These are phyloP conservation scores for Thumatha senex DNA, from an alignment of 2,888 invertebrate genomes.

Conservation along the genomic window DNA sequence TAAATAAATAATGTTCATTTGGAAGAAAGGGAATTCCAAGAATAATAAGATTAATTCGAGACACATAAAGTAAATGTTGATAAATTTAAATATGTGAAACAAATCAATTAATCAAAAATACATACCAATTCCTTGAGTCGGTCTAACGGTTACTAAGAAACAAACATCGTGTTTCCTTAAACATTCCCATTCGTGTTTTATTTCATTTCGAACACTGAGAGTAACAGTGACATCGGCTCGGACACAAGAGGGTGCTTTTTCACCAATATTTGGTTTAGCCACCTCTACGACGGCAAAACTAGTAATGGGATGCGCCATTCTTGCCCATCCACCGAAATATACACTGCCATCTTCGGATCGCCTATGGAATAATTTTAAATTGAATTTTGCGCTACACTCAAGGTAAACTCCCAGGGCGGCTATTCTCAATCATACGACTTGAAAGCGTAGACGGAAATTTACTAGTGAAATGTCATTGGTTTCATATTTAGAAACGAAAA, in stretches of 20 bases:
- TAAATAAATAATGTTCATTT: no score
- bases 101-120: slow-evolving; percentile 9
- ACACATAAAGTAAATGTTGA: no score
- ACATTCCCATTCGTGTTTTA: slow-evolving; percentile 98
- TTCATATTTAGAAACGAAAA: no score
- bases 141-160: slow-evolving; percentile 96
- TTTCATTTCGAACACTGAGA: slow-evolving; percentile 94
- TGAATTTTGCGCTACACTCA: not conserved
- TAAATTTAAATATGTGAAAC: no score
- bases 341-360: slow-evolving; percentile 92
- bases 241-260: slow-evolving; percentile 97
- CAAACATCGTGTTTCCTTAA: slow-evolving; percentile 99
- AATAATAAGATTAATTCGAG: no score
- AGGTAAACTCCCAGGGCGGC: no score
- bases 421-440: no score
- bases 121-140: slow-evolving; percentile 91
- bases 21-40: no score
- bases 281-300: slow-evolving; percentile 98
- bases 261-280: slow-evolving; percentile 95
- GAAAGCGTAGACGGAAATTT: no score
- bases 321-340: slow-evolving; percentile 98
- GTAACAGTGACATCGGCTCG: slow-evolving; percentile 97
- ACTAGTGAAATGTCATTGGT: no score
- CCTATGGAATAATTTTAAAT: slow-evolving; percentile 71
- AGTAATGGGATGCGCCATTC: slow-evolving; percentile 98